phyloP scores from a whole-genome alignment of 1,140 invertebrate species.

The Lineus longissimus region DNA sequence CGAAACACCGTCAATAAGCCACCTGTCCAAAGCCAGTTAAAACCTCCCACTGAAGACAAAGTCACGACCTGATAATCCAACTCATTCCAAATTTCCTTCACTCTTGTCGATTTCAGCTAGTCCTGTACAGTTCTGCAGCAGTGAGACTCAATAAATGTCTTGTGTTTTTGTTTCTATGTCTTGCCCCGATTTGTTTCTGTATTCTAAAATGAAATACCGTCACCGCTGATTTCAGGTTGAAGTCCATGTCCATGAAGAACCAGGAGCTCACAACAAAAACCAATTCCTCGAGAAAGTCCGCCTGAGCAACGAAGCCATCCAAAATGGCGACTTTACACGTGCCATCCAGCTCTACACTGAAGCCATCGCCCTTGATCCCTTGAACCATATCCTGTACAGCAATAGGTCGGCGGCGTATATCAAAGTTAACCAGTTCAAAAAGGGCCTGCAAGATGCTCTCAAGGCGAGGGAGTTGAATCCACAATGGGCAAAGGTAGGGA shows the following conservation, averaged over 20 bases:
- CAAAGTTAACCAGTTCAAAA: constrained; percentile 69
- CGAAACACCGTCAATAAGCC: too few species aligned
- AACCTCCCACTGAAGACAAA: too few species aligned
- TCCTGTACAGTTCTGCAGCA: too few species aligned
- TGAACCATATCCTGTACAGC: constrained; percentile 83
- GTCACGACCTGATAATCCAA: too few species aligned
- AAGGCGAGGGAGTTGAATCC: constrained; percentile 76
- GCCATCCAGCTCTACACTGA: constrained; percentile 76
- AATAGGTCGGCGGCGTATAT: constrained; percentile 84
- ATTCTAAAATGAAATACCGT: too few species aligned
- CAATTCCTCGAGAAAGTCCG: constrained; percentile 24
- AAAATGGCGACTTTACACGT: constrained; percentile 70
- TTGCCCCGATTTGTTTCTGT: too few species aligned
- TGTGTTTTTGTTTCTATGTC: too few species aligned
- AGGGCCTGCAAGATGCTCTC: constrained; percentile 78
- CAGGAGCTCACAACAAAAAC: constrained; percentile 7
- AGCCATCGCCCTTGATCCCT: constrained; percentile 72
- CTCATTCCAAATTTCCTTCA: too few species aligned
- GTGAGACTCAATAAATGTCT: too few species aligned
- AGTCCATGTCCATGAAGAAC: constrained; percentile 32
- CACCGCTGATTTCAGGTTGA: background rate
- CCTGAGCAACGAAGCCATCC: constrained; percentile 78
- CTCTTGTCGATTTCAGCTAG: too few species aligned
- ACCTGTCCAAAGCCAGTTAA: too few species aligned
- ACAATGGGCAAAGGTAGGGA: constrained; percentile 77